Conservation (phyloP, 1,140 invertebrate species). For the Drepana arcuata region DNA sequence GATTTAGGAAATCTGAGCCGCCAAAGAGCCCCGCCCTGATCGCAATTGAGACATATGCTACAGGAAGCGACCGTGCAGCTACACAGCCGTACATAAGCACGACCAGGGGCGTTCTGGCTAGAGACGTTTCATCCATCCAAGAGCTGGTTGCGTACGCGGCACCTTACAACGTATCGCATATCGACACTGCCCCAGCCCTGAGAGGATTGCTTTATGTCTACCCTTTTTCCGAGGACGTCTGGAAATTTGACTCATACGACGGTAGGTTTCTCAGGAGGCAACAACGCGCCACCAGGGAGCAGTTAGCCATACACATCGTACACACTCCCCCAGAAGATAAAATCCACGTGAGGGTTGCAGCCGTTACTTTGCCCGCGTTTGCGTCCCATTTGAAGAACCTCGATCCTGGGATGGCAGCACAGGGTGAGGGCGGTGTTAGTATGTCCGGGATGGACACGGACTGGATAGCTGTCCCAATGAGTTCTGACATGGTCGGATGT, state of each 20-base stretch:
- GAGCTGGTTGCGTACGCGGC: not conserved
- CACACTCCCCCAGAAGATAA: not conserved
- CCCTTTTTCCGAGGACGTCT: not conserved
- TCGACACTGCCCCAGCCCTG: not conserved
- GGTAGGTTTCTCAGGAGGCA: not conserved
- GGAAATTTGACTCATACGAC: constrained; percentile 1
- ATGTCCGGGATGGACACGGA: constrained; percentile 1
- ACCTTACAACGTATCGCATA: not conserved
- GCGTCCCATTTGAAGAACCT: constrained; percentile 1
- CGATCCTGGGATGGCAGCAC: not conserved
- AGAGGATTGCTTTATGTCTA: not conserved
- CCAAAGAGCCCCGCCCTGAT: not conserved
- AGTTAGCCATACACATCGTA: not conserved
- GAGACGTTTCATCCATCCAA: not conserved
- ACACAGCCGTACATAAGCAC: not conserved
- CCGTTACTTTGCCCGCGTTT: not conserved
- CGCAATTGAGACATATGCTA: not conserved
- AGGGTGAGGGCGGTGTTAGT: not conserved
- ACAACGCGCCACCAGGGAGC: not conserved
- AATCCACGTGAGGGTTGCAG: not conserved
- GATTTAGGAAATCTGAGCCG: not conserved
- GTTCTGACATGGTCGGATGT: constrained; percentile 1
- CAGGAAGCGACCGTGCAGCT: not conserved
- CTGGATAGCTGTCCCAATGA: constrained; percentile 2
- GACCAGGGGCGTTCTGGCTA: not conserved